A percentile compares a stretch with the other conserved stretches of the same genome.
Evolutionary conservation across 2,113 vertebrate genomes (phyloP).

Genomic region (Crotophaga sulcirostris): DNA sequence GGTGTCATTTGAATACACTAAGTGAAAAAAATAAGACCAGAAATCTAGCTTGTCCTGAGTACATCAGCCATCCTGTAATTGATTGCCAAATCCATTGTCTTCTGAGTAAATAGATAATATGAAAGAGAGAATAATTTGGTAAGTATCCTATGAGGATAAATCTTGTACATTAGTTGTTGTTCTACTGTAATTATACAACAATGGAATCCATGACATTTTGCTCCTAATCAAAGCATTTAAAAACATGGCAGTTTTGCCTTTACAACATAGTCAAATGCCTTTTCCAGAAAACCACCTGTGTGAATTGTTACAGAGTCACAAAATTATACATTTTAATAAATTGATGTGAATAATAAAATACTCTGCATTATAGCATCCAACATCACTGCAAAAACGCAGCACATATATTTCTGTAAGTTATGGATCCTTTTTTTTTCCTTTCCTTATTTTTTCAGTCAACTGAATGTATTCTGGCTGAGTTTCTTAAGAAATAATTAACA

Average conservation of each 20-base stretch:
- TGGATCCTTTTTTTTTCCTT: fast-evolving
- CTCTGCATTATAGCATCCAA: not conserved
- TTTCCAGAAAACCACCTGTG: not conserved
- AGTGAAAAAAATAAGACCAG: not conserved
- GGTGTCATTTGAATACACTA: not conserved
- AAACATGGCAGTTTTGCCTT: not conserved
- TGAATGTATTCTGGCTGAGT: not conserved
- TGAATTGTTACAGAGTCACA: not conserved
- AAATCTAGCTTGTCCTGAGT: not conserved
- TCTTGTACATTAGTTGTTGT: not conserved
- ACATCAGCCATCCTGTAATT: not conserved
- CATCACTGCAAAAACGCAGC: not conserved
- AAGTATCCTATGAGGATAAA: not conserved
- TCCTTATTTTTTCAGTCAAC: not conserved
- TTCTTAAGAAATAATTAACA: not conserved
- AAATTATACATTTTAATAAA: not conserved
- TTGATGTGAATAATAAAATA: not conserved
- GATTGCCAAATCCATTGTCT: not conserved
- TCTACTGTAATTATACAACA: not conserved
- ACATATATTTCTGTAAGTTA: not conserved
- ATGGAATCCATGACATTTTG: not conserved
- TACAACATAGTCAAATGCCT: not conserved
- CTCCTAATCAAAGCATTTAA: not conserved
- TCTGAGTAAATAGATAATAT: not conserved
- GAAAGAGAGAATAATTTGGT: not conserved